A percentile compares a stretch with the other conserved stretches of the same genome.
Evolutionary conservation across 2,797 vertebrate species (phyloP).

Genomic region (Poeciliopsis infans): DNA sequence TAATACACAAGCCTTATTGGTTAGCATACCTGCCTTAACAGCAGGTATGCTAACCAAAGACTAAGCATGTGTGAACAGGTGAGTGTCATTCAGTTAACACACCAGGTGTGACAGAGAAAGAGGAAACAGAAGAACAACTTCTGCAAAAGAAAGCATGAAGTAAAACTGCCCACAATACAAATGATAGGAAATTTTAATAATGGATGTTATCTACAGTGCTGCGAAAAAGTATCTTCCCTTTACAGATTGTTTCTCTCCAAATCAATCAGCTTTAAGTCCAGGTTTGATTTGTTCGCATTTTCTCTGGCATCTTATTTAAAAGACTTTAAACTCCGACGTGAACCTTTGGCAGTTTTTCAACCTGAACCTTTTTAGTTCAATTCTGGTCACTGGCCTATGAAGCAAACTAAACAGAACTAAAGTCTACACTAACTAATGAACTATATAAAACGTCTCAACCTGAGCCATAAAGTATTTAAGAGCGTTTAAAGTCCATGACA

Average conservation of each 20-base stretch:
- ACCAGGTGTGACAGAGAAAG: background rate
- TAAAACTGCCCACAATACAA: background rate
- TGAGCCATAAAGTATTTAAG: background rate
- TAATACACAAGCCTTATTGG: background rate
- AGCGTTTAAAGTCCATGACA: background rate
- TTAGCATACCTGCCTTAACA: no score
- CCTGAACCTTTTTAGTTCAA: background rate
- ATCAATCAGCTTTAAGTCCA: background rate
- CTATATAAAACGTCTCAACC: background rate
- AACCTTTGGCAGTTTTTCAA: background rate
- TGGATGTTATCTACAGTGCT: background rate
- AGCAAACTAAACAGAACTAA: background rate
- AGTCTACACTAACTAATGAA: background rate
- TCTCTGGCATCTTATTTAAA: background rate
- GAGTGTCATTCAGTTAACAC: background rate
- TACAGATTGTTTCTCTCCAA: background rate
- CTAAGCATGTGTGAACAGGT: background rate
- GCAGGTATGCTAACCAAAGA: background rate
- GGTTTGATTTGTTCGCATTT: background rate
- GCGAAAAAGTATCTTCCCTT: no score
- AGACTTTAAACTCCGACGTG: background rate
- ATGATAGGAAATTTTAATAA: background rate
- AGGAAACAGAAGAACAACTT: background rate
- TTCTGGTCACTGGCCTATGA: background rate
- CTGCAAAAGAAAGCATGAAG: background rate